Conservation (phyloP, 2,113 vertebrate genomes). For the Zeus faber region DNA sequence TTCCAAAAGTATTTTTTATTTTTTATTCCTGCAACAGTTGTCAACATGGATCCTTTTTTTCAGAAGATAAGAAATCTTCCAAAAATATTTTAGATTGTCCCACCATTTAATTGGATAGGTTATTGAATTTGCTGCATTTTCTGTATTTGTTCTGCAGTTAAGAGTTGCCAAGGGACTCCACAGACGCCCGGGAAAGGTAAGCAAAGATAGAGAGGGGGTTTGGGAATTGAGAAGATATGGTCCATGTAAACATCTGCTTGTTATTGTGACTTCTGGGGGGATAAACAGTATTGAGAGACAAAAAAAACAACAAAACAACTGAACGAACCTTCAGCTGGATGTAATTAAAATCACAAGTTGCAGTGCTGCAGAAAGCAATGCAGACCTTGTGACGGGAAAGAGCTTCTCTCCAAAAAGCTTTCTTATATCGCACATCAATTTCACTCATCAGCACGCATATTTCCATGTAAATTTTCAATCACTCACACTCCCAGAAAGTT, state of each 20-base stretch:
- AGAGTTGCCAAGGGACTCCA: conserved; percentile 72
- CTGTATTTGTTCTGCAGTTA: conserved; percentile 55
- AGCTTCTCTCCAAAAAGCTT: not conserved
- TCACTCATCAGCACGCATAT: too few relatives aligned
- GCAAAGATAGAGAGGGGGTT: not conserved
- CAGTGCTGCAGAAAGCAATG: conserved; percentile 25
- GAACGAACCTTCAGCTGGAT: conserved; percentile 47
- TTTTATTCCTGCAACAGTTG: too few relatives aligned
- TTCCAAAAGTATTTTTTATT: too few relatives aligned
- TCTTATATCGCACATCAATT: too few relatives aligned
- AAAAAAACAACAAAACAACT: conserved; percentile 26
- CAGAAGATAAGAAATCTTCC: too few relatives aligned
- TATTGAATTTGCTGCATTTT: too few relatives aligned
- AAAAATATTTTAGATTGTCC: too few relatives aligned
- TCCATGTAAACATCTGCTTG: conserved; percentile 61
- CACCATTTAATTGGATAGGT: too few relatives aligned
- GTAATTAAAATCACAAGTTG: conserved; percentile 39
- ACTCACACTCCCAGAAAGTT: too few relatives aligned
- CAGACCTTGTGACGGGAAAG: conserved; percentile 3
- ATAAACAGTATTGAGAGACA: conserved; percentile 42
- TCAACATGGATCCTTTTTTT: too few relatives aligned
- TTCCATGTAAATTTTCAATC: too few relatives aligned
- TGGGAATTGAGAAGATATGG: conserved; percentile 37
- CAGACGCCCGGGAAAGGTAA: conserved; percentile 91
- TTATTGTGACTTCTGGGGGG: conserved; percentile 50